Conservation (phyloP, 2,797 vertebrate species). For the Cheirogaleus major region DNA sequence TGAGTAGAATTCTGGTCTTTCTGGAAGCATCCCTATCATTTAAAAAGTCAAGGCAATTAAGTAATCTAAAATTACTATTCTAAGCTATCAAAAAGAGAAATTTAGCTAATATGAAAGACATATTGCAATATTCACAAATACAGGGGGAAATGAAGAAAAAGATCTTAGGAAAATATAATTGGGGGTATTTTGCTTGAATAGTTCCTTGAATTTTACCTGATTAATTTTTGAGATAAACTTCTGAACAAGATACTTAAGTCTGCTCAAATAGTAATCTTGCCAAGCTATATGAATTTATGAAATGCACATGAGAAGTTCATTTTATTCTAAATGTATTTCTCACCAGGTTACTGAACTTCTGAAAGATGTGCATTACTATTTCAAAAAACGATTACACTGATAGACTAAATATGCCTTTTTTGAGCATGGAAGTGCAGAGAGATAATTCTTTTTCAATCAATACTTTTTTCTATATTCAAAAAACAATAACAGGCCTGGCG, state of each 20-base stretch:
- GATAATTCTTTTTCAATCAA: not conserved
- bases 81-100: not conserved
- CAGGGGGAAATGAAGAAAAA: not conserved
- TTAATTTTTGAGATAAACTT: conserved; percentile 40
- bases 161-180: not conserved
- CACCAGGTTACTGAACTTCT: not conserved
- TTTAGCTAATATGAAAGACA: not conserved
- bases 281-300: not conserved
- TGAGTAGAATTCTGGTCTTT: not conserved
- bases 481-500: not conserved
- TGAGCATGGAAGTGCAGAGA: not conserved
- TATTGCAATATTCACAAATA: not conserved
- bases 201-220: conserved; percentile 25
- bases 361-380: not conserved
- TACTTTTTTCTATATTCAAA: conserved; percentile 17
- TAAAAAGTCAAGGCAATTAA: conserved; percentile 37
- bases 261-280: conserved; percentile 52
- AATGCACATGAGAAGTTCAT: conserved; percentile 31
- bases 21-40: not conserved
- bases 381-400: not conserved
- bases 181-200: not conserved
- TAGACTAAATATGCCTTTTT: not conserved
- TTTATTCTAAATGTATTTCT: conserved; percentile 40
- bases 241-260: conserved; percentile 16
- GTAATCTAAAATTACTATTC: conserved; percentile 42